Conservation (phyloP, 2,888 invertebrate species). For the Pollenia amentaria region DNA sequence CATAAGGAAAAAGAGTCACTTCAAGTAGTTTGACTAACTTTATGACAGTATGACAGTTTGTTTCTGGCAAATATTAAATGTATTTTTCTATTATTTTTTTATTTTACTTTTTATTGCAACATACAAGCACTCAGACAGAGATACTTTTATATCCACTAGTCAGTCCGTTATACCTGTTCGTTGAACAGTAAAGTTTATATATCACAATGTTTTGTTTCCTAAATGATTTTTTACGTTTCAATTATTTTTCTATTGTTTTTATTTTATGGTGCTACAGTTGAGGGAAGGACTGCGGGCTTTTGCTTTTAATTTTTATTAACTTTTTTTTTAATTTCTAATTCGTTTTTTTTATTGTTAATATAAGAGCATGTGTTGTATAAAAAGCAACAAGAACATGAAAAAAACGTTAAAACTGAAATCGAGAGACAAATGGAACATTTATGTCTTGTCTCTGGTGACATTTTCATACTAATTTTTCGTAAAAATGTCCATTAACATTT, state of each 20-base stretch:
- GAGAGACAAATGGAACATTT: slow-evolving; percentile 69
- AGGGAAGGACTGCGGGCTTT: slow-evolving; percentile 16
- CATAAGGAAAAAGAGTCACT: slow-evolving; percentile 4
- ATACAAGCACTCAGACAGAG: not conserved
- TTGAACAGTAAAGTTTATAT: slow-evolving; percentile 41
- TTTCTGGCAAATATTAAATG: slow-evolving; percentile 17
- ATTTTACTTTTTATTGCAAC: not conserved
- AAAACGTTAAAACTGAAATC: not conserved
- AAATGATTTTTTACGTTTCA: slow-evolving; percentile 58
- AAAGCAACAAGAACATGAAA: not conserved
- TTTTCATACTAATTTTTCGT: slow-evolving; percentile 54
- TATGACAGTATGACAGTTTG: slow-evolving; percentile 56
- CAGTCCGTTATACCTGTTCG: not conserved
- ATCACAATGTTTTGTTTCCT: slow-evolving; percentile 39
- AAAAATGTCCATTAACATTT: slow-evolving; percentile 57
- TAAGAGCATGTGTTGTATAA: slow-evolving; percentile 74
- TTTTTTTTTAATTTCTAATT: slow-evolving; percentile 52
- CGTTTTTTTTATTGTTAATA: slow-evolving; percentile 73
- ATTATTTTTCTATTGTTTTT: slow-evolving; percentile 16
- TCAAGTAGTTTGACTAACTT: slow-evolving; percentile 54
- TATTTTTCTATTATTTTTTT: not conserved
- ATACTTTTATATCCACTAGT: not conserved
- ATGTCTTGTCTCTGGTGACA: slow-evolving; percentile 69
- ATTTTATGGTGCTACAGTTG: slow-evolving; percentile 27
- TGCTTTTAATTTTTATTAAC: slow-evolving; percentile 63